phyloP scores from a whole-genome alignment of 1,140 invertebrate genomes.

The Drosophila dunni region DNA sequence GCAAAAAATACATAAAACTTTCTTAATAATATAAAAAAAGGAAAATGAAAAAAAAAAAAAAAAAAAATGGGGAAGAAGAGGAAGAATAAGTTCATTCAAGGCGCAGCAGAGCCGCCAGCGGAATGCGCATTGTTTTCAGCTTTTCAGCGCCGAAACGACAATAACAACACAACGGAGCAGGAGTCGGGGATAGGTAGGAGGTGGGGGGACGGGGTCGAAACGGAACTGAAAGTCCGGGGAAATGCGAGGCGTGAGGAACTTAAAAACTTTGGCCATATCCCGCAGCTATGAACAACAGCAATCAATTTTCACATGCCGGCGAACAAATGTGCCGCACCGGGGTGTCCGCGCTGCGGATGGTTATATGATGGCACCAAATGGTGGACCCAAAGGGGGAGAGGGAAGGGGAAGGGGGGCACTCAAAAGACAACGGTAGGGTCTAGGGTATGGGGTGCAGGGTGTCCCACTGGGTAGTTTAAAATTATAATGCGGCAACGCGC shows the following conservation, averaged over 20 bases:
- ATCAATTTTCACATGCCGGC: slow-evolving; percentile 81
- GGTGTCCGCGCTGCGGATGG: slow-evolving; percentile 41
- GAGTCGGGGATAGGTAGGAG: slow-evolving; percentile 10
- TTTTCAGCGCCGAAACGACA: slow-evolving; percentile 74
- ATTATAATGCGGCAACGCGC: slow-evolving; percentile 67
- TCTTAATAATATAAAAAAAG: slow-evolving; percentile 77
- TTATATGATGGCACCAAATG: not conserved
- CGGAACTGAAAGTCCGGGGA: slow-evolving; percentile 28
- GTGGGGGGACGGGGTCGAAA: slow-evolving; percentile 15
- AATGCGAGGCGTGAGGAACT: slow-evolving; percentile 57
- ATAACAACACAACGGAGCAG: slow-evolving; percentile 28
- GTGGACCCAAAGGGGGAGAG: not conserved
- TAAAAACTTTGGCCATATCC: slow-evolving; percentile 81
- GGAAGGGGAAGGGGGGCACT: not conserved
- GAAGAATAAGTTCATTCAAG: slow-evolving; percentile 61
- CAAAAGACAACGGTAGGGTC: no score
- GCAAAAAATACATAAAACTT: slow-evolving; percentile 78
- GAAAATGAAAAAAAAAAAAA: slow-evolving; percentile 18
- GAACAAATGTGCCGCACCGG: slow-evolving; percentile 77
- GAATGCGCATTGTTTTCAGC: slow-evolving; percentile 80
- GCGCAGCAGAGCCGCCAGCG: slow-evolving; percentile 77
- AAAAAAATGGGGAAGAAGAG: slow-evolving; percentile 25
- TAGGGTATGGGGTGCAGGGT: no score
- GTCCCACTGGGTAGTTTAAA: slow-evolving; percentile 65
- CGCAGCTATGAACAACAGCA: slow-evolving; percentile 81